These are phyloP conservation scores for Acleris literana DNA, from an alignment of 2,888 invertebrate genomes.

Conservation along the genomic window DNA sequence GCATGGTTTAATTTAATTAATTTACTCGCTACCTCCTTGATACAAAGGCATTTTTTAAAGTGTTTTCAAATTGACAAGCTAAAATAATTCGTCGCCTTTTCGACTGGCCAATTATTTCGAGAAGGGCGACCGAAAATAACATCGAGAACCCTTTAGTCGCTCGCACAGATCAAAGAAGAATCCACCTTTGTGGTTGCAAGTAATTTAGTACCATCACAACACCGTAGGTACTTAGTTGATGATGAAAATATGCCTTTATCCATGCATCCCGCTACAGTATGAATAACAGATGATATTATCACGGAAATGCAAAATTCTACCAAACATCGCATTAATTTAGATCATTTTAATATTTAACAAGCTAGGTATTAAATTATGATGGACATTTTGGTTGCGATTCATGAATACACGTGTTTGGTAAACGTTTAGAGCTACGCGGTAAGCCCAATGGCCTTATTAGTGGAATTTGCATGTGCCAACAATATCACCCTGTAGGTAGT, in stretches of 20 bases:
- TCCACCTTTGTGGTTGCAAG: constrained; percentile 32
- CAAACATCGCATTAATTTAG: no score
- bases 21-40: no score
- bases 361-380: background rate
- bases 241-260: constrained; percentile 16
- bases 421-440: constrained; percentile 41
- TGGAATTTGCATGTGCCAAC: constrained; percentile 53
- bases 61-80: background rate
- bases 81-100: constrained; percentile 20
- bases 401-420: constrained; percentile 20
- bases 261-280: background rate
- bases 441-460: constrained; percentile 46
- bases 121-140: constrained; percentile 30
- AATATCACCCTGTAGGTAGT: constrained; percentile 40
- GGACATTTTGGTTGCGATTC: constrained; percentile 1
- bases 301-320: background rate
- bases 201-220: constrained; percentile 32
- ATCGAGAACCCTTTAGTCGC: constrained; percentile 22
- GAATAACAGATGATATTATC: background rate
- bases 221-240: constrained; percentile 12
- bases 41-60: background rate
- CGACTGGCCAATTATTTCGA: constrained; percentile 34
- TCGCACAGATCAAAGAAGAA: constrained; percentile 22
- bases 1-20: no score
- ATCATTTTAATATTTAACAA: no score